These are phyloP conservation scores for Actinemys pallida DNA, from an alignment of 2,113 vertebrate genomes.

Conservation along the genomic window DNA sequence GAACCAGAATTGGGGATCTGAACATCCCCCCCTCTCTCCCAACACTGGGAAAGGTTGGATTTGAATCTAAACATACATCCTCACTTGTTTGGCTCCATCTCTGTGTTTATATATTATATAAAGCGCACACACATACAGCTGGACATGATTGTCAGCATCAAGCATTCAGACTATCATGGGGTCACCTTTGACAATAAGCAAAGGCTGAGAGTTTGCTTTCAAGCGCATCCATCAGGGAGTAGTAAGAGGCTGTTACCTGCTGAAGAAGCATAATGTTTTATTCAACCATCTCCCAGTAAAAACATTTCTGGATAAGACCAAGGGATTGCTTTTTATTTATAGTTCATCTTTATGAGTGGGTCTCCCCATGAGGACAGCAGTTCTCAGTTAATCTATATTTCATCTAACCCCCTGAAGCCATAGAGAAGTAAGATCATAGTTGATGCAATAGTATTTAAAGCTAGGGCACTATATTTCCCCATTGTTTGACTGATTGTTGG, in stretches of 20 bases:
- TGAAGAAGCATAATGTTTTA: constrained; percentile 79
- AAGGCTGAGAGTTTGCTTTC: constrained; percentile 76
- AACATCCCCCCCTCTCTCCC: background rate
- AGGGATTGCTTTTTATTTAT: constrained; percentile 13
- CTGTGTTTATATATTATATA: background rate
- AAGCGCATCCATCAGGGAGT: constrained; percentile 69
- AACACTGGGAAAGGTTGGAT: background rate
- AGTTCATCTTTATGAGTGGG: constrained; percentile 10
- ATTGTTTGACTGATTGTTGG: background rate
- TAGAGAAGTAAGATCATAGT: background rate
- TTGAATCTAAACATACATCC: background rate
- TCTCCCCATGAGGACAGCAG: background rate
- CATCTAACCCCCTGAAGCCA: background rate
- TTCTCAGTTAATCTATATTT: background rate
- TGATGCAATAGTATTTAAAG: background rate
- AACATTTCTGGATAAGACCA: constrained; percentile 67
- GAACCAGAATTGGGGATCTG: background rate
- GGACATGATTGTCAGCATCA: constrained; percentile 71
- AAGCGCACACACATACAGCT: constrained; percentile 60
- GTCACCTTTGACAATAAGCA: constrained; percentile 78
- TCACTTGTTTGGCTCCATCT: background rate
- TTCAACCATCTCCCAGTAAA: constrained; percentile 70
- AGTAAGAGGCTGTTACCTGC: constrained; percentile 72
- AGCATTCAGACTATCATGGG: constrained; percentile 73
- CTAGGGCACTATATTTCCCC: background rate